Base-by-base conservation (phyloP, 2,888 invertebrate species). In the Thymelicus lineola region DNA sequence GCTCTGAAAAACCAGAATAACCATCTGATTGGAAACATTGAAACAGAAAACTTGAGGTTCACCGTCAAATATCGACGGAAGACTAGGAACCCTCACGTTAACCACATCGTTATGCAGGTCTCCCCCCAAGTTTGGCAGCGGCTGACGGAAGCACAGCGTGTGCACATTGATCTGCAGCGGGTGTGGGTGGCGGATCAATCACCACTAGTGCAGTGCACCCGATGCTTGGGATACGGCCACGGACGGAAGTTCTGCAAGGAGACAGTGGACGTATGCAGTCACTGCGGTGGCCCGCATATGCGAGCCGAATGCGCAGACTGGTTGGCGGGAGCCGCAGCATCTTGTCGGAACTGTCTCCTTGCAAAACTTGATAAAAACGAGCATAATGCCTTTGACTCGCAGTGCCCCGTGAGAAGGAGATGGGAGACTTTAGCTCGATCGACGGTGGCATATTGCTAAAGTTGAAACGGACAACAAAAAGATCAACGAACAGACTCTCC, bases 141-240 rank as follows among this genome's bases (percentile, higher is more conserved):
- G 28, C 28, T 28, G 28, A 28, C 28, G 28, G 28, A 28, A 28
- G 28, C 28, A 28, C 28, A 28, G 28, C 28, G 28, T 3, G 28
- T 28, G 28, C 28, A 28, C 28, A 50, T 50, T 1, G 50, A 50
- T 14, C 17, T 50, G 9, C 50, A 50, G 10, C 7, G 17, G 17
- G 10, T 50, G 2, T 2, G 50, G 7, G 50, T 17, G 9, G 50
- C 7, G 9, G 50, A 50, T 9, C 50, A 50, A 0, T 50, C 50
- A 2, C 50, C 50, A 3, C 50, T 66, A 38, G 38, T 7, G 38
- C 38, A 9, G 38, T 10, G 10, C 38, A 38, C 38, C 10, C 38
- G 38, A 38, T 10, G 38, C 38, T 7, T 38, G 1, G 62, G 62
- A 1, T 66, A 60, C 7, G 66, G 66, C 1, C 66, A 66, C 50